Evolutionary conservation across 1,140 invertebrate genomes (phyloP).

Genomic region (Drosophila pectinifera): DNA sequence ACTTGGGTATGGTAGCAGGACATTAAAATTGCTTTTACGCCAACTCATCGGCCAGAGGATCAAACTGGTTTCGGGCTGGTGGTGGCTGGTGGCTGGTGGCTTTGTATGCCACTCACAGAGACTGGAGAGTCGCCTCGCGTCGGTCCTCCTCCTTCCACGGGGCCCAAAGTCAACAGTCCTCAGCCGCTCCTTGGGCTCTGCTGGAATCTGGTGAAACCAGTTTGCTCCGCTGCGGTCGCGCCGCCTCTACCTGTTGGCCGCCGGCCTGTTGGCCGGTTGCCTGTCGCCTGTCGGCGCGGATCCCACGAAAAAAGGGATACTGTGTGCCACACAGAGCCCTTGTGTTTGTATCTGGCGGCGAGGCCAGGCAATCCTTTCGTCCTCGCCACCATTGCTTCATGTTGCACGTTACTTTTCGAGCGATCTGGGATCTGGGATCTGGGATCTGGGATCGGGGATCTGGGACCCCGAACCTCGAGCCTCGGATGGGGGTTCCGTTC

Average conservation of each 20-base stretch:
- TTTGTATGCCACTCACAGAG: constrained; percentile 77
- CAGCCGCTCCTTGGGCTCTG: constrained; percentile 55
- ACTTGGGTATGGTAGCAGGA: constrained; percentile 74
- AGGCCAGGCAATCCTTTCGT: constrained; percentile 74
- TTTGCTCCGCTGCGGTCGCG: constrained; percentile 42
- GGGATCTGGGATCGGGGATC: neutral
- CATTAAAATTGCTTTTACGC: constrained; percentile 83
- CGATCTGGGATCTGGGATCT: constrained; percentile 11
- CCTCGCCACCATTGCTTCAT: constrained; percentile 58
- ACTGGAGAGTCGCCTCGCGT: constrained; percentile 14
- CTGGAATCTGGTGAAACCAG: constrained; percentile 75
- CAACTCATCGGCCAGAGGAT: constrained; percentile 79
- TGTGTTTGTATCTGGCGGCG: constrained; percentile 39
- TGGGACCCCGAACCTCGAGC: neutral
- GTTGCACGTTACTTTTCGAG: constrained; percentile 54
- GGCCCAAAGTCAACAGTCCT: constrained; percentile 36
- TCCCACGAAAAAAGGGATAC: constrained; percentile 82
- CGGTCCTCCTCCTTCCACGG: constrained; percentile 28
- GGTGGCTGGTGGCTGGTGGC: constrained; percentile 1
- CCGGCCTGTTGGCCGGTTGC: constrained; percentile 38
- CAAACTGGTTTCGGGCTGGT: constrained; percentile 71
- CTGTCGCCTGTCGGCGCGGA: constrained; percentile 34
- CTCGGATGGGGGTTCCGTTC: constrained; percentile 33
- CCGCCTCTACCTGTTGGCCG: constrained; percentile 73
- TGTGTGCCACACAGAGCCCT: neutral